Percentiles rank a stretch among this genome's conserved stretches.
These are phyloP conservation scores for Eupithecia inturbata DNA, from an alignment of 2,888 invertebrate genomes.

Conservation along the genomic window DNA sequence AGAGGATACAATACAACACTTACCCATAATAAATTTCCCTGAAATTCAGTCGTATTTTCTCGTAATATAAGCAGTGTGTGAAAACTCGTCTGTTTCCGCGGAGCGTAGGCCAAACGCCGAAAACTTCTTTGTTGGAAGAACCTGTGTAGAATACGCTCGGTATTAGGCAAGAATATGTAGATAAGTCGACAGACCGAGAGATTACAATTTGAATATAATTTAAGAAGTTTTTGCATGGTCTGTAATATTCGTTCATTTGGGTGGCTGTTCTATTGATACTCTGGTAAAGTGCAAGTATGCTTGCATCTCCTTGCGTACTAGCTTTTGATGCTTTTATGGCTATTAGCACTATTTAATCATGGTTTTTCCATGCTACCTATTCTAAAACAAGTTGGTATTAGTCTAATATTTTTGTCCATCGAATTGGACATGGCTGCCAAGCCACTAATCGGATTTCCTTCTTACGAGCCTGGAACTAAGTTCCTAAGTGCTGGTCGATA, in stretches of 20 bases:
- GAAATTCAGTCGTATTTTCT: constrained; percentile 34
- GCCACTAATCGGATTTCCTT: constrained; percentile 28
- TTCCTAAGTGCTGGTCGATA: constrained; percentile 26
- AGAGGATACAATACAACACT: not conserved
- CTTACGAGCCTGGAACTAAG: constrained; percentile 18
- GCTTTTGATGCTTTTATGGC: too few relatives aligned
- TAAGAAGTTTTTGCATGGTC: constrained; percentile 13
- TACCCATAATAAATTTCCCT: constrained; percentile 21
- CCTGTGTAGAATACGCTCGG: constrained; percentile 46
- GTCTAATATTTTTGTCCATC: constrained; percentile 11
- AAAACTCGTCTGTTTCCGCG: constrained; percentile 44
- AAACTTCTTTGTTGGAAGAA: constrained; percentile 45
- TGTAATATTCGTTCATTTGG: constrained; percentile 12
- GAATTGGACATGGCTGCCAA: constrained; percentile 13
- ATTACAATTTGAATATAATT: constrained; percentile 27
- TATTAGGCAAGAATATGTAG: constrained; percentile 29
- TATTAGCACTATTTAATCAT: too few relatives aligned
- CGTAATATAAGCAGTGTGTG: constrained; percentile 49
- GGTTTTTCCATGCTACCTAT: not conserved
- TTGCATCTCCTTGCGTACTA: too few relatives aligned
- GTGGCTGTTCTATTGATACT: not conserved
- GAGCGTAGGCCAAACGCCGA: constrained; percentile 46
- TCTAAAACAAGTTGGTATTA: constrained; percentile 6
- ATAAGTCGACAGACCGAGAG: constrained; percentile 19
- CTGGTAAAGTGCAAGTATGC: not conserved